Percentiles rank a stretch among this genome's conserved stretches.
Conservation (phyloP, 2,888 invertebrate species). For the Stramonita haemastoma region DNA sequence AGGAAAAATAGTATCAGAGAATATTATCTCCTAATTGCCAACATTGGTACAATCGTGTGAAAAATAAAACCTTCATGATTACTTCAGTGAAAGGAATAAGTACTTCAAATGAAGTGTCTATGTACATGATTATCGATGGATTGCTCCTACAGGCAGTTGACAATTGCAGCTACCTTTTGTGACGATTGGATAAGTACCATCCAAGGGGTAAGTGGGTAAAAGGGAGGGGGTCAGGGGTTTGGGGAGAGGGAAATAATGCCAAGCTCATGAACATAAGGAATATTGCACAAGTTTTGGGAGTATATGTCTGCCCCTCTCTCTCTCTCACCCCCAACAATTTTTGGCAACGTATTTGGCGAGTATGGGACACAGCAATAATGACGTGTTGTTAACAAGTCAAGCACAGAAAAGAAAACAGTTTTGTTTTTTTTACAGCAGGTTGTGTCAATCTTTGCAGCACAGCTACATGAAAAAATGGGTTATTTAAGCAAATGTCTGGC, state of each 20-base stretch:
- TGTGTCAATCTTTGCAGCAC: too few species aligned
- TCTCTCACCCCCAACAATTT: background rate
- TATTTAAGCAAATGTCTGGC: too few species aligned
- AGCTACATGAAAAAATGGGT: too few species aligned
- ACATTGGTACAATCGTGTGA: too few species aligned
- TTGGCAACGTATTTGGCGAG: slow-evolving; percentile 24
- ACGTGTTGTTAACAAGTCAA: too few species aligned
- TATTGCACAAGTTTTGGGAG: slow-evolving; percentile 12
- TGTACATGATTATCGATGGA: background rate
- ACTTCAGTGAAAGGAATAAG: background rate
- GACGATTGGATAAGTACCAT: background rate
- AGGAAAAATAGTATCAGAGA: too few species aligned
- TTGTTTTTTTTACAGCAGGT: too few species aligned
- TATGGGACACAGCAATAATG: background rate
- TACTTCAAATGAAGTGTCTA: background rate
- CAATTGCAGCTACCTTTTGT: background rate
- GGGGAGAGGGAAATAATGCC: background rate
- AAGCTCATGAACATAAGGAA: background rate
- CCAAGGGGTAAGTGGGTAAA: background rate
- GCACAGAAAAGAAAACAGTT: too few species aligned
- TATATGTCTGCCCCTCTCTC: background rate
- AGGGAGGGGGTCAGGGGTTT: background rate
- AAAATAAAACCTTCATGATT: background rate
- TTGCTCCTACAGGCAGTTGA: background rate
- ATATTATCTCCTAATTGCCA: too few species aligned